Conservation (phyloP, 35 echinoderm and acorn worm genomes). For the Heliocidaris tuberculata region DNA sequence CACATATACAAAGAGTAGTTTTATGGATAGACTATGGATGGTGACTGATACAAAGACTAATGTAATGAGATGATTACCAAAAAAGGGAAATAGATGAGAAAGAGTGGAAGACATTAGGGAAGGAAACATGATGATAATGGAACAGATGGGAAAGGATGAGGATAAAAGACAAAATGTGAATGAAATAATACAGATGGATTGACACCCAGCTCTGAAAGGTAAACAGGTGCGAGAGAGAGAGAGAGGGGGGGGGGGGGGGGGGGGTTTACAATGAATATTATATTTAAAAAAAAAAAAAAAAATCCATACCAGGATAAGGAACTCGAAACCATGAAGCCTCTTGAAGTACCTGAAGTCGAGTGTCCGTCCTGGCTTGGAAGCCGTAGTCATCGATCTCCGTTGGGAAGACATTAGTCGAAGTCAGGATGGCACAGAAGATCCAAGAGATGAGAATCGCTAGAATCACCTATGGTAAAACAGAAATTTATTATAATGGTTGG, state of each 20-base stretch:
- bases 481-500: neutral
- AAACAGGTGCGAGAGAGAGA: neutral
- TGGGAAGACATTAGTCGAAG: constrained; percentile 17
- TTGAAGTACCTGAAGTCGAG: neutral
- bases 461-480: neutral
- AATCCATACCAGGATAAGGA: constrained; percentile 17
- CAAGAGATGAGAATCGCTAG: constrained; percentile 40
- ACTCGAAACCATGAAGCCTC: constrained; percentile 48
- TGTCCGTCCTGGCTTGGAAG: constrained; percentile 36
- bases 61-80: no score
- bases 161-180: no score
- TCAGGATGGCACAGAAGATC: constrained; percentile 44
- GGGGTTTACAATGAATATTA: neutral
- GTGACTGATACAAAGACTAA: no score
- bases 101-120: no score
- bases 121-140: no score
- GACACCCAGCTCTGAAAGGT: no score
- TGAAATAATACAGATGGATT: no score
- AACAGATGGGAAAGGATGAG: no score
- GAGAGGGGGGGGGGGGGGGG: neutral
- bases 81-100: no score
- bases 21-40: no score
- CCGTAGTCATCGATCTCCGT: constrained; percentile 39
- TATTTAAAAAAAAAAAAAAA: neutral
- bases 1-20: no score